Evolutionary conservation across 2,888 invertebrate genomes (phyloP).

Genomic region (Sicus ferrugineus): DNA sequence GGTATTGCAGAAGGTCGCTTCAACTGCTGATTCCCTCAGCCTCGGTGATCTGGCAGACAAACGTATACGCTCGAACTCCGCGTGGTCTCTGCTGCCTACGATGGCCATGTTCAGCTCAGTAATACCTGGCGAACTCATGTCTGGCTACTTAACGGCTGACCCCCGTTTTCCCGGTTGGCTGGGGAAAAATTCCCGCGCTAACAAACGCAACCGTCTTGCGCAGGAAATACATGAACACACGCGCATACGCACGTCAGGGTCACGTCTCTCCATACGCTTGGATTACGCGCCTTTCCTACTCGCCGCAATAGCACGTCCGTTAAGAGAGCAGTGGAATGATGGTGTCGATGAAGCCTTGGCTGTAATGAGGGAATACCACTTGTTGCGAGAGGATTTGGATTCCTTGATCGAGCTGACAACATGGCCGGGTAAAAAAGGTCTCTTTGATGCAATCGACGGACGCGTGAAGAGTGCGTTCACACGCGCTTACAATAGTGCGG

Average conservation of each 20-base stretch:
- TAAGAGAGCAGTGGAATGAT: slow-evolving; percentile 73
- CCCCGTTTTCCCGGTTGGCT: slow-evolving; percentile 96
- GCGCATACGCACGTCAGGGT: slow-evolving; percentile 80
- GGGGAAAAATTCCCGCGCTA: slow-evolving; percentile 89
- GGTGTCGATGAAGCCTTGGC: slow-evolving; percentile 77
- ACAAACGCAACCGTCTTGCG: slow-evolving; percentile 81
- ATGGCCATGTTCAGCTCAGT: slow-evolving; percentile 92
- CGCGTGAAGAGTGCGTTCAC: slow-evolving; percentile 95
- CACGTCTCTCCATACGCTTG: slow-evolving; percentile 81
- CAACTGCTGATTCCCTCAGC: slow-evolving; percentile 85
- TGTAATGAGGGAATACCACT: slow-evolving; percentile 83
- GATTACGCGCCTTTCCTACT: slow-evolving; percentile 88
- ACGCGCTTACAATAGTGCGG: slow-evolving; percentile 87
- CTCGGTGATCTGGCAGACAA: slow-evolving; percentile 86
- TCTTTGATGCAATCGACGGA: slow-evolving; percentile 77
- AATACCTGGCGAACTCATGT: slow-evolving; percentile 85
- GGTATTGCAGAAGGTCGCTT: slow-evolving; percentile 75
- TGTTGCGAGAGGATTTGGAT: slow-evolving; percentile 91
- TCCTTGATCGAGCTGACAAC: slow-evolving; percentile 83
- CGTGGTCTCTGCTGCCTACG: slow-evolving; percentile 87
- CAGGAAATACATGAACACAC: slow-evolving; percentile 90
- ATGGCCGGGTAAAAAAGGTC: slow-evolving; percentile 84
- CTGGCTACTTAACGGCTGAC: slow-evolving; percentile 79
- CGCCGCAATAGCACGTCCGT: slow-evolving; percentile 78
- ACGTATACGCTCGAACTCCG: slow-evolving; percentile 78